These are phyloP conservation scores for Pocota personata DNA, from an alignment of 2,888 invertebrate genomes.

Conservation along the genomic window DNA sequence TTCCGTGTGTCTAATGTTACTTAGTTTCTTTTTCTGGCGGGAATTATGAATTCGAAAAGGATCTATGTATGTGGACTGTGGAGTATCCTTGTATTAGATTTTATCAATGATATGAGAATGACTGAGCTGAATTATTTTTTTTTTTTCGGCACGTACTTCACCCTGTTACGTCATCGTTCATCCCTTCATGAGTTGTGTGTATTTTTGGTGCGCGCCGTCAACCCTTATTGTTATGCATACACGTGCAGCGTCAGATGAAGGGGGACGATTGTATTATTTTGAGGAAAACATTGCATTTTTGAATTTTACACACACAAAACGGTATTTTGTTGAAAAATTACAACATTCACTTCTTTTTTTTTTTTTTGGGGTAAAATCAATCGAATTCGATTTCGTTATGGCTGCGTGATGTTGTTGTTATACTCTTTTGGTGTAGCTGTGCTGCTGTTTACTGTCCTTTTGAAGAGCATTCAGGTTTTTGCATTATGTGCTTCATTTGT, in stretches of 20 bases:
- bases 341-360: constrained; percentile 7
- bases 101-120: constrained; percentile 40
- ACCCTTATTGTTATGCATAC: constrained; percentile 73
- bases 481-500: constrained; percentile 58
- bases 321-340: constrained; percentile 51
- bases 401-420: constrained; percentile 42
- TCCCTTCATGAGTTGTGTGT: constrained; percentile 45
- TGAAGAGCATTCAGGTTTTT: constrained; percentile 73
- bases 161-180: constrained; percentile 60
- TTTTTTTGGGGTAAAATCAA: constrained; percentile 67
- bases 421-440: constrained; percentile 48
- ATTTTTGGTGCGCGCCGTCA: constrained; percentile 17
- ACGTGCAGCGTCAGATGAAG: constrained; percentile 53
- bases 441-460: constrained; percentile 71
- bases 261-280: constrained; percentile 56
- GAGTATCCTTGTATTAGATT: constrained; percentile 18
- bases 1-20: constrained; percentile 44
- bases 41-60: constrained; percentile 44
- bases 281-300: constrained; percentile 71
- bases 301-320: constrained; percentile 61
- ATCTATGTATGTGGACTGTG: no score
- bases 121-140: constrained; percentile 45
- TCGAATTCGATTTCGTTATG: constrained; percentile 72
- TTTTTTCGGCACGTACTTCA: constrained; percentile 46
- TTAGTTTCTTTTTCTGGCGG: constrained; percentile 14